Evolutionary conservation across 1,140 invertebrate genomes (phyloP), one percentile per base, ranked within the genome.

Genomic region (Apis laboriosa): DNA sequence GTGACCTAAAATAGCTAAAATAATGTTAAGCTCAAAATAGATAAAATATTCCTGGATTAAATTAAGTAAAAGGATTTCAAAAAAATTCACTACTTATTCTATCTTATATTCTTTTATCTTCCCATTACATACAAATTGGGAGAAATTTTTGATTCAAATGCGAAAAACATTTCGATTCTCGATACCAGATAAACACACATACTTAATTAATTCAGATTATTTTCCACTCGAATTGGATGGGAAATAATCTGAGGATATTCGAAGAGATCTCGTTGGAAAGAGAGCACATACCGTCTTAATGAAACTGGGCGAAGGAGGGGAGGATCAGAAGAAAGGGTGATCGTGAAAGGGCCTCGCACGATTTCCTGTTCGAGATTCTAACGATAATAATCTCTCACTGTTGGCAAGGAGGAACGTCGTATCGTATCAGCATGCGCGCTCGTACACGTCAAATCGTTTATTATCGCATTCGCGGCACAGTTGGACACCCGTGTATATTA

Each of bases 401-500:
- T 71, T 63, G 64, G 53, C 56, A 24, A 24, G 58, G 34, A 72
- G 76, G 61, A 75, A 79, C 61, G 84, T 75, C 73, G 60, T 74
- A 53, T 77, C 84, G 76, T 84, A 86, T 88, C 87, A 86, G 66
- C 67, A 24, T 43, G 67, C 58, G 19, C 66, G 56, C 78, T 84
- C 86, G 60, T 83, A 83, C 63, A 85, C 77, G 86, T 88, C 86
- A 61, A 80, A 85, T 82, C 87, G 89, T 90, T 92, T 91, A 90
- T 91, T 88, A 89, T 91, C 84, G 80, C 77, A 84, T 88, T 90
- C 84, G 85, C 70, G 74, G 77, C 88, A 7, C 34, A 89, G 82
- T 79, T 84, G 90, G 87, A 81, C 83, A 67, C 58, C 71, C 75
- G 66, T 90, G 90, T 92, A 88, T 92, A 92, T 92, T 92, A 91